Percentiles rank a stretch among this genome's conserved stretches.
phyloP scores from a whole-genome alignment of 2,888 invertebrate genomes.

The Meganola albula region DNA sequence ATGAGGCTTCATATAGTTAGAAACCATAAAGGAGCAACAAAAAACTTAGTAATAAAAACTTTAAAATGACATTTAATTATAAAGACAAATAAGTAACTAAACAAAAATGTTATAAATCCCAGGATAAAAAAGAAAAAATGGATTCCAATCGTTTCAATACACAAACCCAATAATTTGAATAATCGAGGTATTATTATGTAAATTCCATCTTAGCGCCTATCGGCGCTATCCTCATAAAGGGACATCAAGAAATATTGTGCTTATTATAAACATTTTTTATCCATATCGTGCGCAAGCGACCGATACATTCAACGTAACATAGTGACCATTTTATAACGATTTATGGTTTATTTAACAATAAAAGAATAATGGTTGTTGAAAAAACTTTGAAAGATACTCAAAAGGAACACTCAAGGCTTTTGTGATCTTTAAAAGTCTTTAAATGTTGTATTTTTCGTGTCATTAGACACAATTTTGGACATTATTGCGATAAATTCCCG shows the following conservation, averaged over 20 bases:
- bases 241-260: slow-evolving; percentile 53
- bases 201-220: slow-evolving; percentile 62
- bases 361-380: slow-evolving; percentile 50
- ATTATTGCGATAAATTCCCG: slow-evolving; percentile 48
- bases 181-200: slow-evolving; percentile 59
- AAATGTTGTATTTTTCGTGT: slow-evolving; percentile 49
- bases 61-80: too few species aligned
- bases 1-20: too few species aligned
- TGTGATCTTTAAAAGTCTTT: slow-evolving; percentile 46
- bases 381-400: slow-evolving; percentile 41
- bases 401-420: slow-evolving; percentile 45
- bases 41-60: too few species aligned
- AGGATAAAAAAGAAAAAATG: slow-evolving; percentile 28
- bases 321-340: slow-evolving; percentile 70
- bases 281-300: slow-evolving; percentile 34
- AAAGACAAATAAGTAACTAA: too few species aligned
- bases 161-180: slow-evolving; percentile 46
- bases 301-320: slow-evolving; percentile 53
- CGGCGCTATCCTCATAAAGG: slow-evolving; percentile 54
- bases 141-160: slow-evolving; percentile 34
- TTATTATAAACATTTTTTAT: slow-evolving; percentile 41
- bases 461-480: slow-evolving; percentile 62
- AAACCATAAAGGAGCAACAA: too few species aligned
- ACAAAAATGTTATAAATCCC: too few species aligned
- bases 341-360: slow-evolving; percentile 77